A percentile compares a stretch with the other conserved stretches of the same genome.
Evolutionary conservation across 2,113 vertebrate species (phyloP).

Genomic region (Pteropus alecto): DNA sequence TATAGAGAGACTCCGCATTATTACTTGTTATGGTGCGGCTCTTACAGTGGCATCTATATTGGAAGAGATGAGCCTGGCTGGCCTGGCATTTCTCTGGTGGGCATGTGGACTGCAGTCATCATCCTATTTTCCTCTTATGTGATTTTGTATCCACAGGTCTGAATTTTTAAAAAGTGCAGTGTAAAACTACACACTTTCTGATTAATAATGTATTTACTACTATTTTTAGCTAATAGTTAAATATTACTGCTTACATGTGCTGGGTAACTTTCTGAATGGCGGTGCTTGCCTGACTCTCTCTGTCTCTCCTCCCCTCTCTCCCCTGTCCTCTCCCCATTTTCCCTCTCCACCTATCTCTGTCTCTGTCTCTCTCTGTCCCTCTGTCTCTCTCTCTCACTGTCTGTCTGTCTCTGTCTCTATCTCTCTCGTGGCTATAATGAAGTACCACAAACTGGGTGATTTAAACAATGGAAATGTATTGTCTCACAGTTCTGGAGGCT

Average conservation of each 20-base stretch:
- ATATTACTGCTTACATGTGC: neutral
- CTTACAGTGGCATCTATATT: neutral
- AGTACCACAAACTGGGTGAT: neutral
- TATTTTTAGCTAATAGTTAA: neutral
- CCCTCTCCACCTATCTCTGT: neutral
- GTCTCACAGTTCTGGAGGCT: neutral
- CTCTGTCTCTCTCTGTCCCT: neutral
- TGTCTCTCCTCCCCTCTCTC: neutral
- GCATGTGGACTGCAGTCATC: rapidly evolving
- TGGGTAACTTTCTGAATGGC: neutral
- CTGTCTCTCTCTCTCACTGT: neutral
- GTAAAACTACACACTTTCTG: neutral
- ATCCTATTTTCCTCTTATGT: neutral
- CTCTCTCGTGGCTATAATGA: neutral
- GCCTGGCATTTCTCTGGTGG: neutral
- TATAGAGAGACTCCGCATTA: neutral
- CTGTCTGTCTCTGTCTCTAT: neutral
- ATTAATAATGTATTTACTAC: neutral
- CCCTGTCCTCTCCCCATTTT: neutral
- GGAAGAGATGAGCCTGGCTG: neutral
- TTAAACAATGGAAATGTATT: neutral
- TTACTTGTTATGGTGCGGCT: neutral
- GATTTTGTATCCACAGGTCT: neutral
- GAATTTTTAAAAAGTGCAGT: neutral
- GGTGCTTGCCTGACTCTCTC: too few relatives aligned